Evolutionary conservation across 1,140 invertebrate species (phyloP), one percentile per base, ranked within the genome.

Genomic region (Heliothis subflexa): DNA sequence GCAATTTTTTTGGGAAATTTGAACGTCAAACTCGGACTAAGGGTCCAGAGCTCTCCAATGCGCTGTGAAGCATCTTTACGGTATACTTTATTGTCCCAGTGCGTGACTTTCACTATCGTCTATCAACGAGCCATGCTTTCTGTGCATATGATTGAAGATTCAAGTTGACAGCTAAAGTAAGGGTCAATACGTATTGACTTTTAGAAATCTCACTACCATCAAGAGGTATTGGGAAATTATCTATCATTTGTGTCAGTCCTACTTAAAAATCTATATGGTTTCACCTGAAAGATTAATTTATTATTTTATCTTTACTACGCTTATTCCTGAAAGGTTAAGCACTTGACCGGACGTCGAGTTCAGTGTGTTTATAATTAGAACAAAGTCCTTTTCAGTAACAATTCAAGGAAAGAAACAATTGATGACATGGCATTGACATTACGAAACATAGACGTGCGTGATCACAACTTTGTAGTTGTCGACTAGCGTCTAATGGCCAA

Each of bases 401-500:
- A 71, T 70, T 55, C 50, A 71, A 71, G 50, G 68, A 55, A 73
- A 73, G 54, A 45, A 73, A 73, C 52, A 73, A 73, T 73, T 21
- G 71, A 73, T 59, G 71, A 40, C 52, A 59, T 49, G 71, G 16
- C 71, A 73, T 59, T 73, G 71, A 73, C 71, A 73, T 73, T 61
- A 73, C 52, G 50, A 59, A 45, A 73, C 40, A 59, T 14, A 50
- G 45, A 49, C 47, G 47, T 70, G 66, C 66, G 47, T 70, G 66
- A 50, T 13, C 12, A n/a, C 47, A 47, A 52, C 66, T 70, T 14
- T 68, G 64, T 50, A 10, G 66, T 18, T 66, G 62, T 66, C 62
- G 14, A 50, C 33, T 49, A 25, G 45, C 18, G n/a, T 52, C 18
- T 21, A 70, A n/a, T 70, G 21, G 18, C 64, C 49, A 68, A 40